Evolutionary conservation across 2,888 invertebrate species (phyloP), one percentile per base, ranked within the genome.

Genomic region (Synergus itoensis): DNA sequence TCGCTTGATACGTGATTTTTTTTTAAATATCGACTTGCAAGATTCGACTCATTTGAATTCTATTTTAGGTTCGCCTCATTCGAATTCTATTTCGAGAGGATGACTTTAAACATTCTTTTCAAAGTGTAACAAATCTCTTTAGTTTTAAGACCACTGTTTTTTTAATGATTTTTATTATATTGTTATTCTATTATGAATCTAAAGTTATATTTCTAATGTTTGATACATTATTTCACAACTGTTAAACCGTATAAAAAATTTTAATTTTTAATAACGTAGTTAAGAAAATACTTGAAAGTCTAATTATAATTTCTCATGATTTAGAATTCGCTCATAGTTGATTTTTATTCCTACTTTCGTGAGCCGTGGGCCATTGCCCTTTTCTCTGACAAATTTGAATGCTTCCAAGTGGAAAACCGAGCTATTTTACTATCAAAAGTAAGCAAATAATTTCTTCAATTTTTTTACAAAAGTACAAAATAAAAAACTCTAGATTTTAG

Each of bases 291-390:
- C n/a, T 53, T 9, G 3, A 8, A 8, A n/a, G 2, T 69, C n/a
- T 62, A 9, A 11, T 43, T 53, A 12, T n/a, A 16, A 9, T 62
- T 9, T 73, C 16, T 18, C 53, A 18, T 16, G 14, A 64, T 92
- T 14, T 91, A 93, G 92, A 93, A 92, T 92, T 94, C 90, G 92
- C 90, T 94, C 80, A 95, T 97, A 53, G 91, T 93, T 0, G 96
- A 97, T 89, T 93, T 96, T 8, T 96, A 93, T 89, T 93, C 94
- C 8, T 96, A 94, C 92, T 96, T 96, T 92, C 93, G 93, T 11
- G 94, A 95, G 84, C 94, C 95, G 0, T 96, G 96, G 95, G 93
- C 94, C 80, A 93, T 93, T 43, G 94, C 94, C 0, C 85, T 96
- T 18, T 95, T 95, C 89, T 94, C 94, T 86, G 95, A 95, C 83